Base-by-base conservation (phyloP, 1,140 invertebrate genomes). In the Papilio helenus region DNA sequence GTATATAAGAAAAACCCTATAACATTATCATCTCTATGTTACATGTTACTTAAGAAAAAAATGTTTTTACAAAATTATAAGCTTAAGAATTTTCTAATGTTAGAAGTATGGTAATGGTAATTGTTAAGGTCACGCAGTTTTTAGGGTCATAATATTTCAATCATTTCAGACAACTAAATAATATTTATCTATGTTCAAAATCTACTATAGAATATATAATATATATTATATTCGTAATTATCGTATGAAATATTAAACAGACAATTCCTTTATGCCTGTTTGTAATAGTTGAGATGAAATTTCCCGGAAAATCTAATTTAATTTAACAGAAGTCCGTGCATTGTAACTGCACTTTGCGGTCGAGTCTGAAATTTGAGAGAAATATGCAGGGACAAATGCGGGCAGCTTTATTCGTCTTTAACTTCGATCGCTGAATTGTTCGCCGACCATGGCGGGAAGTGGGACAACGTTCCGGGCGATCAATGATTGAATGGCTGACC, bases 371-470 rank as follows among this genome's bases (percentile, higher is more conserved):
- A 68, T 74, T 74, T 74, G 44, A 74, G 72, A 49, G 72, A 58
- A 76, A 76, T 76, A 76, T 76, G 46, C 49, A 74, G 72, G 23
- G 61, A 68, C 61, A 68, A 74, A 74, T 74, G 46, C 72, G 23
- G 44, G 44, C 20, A 76, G 74, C 46, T 76, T 76, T 76, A 76
- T 76, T 58, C 74, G 74, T 76, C 74, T 76, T 51, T 65, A 65
- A 77, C 55, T 61, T 65, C 58, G 42, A 77, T 77, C 26, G 76
- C 76, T 65, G 76, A 77, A 77, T 77, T 77, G 76, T 77, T 77
- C 58, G 58, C 9, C 49, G 44, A 61, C 76, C n/a, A 77, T 51
- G 29, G 58, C 51, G 29, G 49, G 46, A 77, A 77, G 76, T 61
- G 29, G 76, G 55, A 8, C 76, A 65, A 34, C 76, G 55, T 77